Conservation (phyloP, 2,888 invertebrate species). For the Pseudoips prasinana region DNA sequence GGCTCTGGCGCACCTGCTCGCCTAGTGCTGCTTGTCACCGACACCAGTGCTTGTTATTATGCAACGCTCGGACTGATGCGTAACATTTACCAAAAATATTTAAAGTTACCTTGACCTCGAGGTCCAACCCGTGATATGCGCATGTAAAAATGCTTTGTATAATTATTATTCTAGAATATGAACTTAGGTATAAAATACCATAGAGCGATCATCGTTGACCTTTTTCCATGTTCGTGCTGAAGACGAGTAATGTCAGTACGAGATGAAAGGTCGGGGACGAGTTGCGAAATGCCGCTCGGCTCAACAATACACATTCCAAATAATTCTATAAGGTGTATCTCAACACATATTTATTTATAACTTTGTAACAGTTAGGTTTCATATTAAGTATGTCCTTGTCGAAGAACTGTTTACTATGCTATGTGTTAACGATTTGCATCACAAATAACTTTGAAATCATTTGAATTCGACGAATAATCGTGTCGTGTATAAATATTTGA, state of each 20-base stretch:
- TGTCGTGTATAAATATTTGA: conserved; percentile 17
- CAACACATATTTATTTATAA: conserved; percentile 51
- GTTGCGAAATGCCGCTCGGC: conserved; percentile 60
- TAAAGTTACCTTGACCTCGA: conserved; percentile 73
- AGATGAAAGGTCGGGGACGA: conserved; percentile 69
- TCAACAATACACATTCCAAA: conserved; percentile 70
- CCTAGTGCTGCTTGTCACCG: conserved; percentile 56
- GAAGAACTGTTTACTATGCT: conserved; percentile 10
- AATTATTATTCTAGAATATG: conserved; percentile 38
- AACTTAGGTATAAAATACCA: conserved; percentile 26
- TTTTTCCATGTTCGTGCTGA: conserved; percentile 51
- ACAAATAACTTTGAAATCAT: conserved; percentile 14
- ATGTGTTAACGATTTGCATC: conserved; percentile 20
- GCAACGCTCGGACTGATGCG: conserved; percentile 62
- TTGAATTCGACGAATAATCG: conserved; percentile 8
- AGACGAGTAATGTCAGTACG: conserved; percentile 55
- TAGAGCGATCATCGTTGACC: conserved; percentile 39
- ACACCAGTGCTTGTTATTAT: conserved; percentile 44
- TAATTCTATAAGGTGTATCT: conserved; percentile 50
- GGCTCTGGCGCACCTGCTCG: conserved; percentile 61
- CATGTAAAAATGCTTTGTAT: conserved; percentile 71
- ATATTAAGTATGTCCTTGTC: too few relatives aligned
- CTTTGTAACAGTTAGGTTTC: conserved; percentile 21
- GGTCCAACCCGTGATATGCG: conserved; percentile 72
- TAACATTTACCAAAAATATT: conserved; percentile 75